Evolutionary conservation across 2,113 vertebrate species (phyloP).

Genomic region (Spea bombifrons): DNA sequence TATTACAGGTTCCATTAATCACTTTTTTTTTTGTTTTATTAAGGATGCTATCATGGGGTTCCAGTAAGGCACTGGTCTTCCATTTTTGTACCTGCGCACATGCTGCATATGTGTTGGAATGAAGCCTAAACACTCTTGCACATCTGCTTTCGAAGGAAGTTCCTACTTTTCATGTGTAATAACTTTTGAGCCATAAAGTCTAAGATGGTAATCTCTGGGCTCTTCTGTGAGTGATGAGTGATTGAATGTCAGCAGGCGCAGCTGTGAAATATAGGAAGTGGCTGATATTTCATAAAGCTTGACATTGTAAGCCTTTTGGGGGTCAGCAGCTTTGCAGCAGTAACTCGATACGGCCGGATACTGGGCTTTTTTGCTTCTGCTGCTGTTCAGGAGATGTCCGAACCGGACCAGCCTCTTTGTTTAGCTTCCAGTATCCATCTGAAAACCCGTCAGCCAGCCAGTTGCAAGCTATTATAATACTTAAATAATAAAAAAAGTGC

Average conservation of each 20-base stretch:
- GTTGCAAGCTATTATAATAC: background rate
- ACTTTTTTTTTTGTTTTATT: background rate
- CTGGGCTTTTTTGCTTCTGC: slow-evolving; percentile 5
- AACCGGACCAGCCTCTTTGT: background rate
- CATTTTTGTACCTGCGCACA: background rate
- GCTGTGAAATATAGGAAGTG: slow-evolving; percentile 39
- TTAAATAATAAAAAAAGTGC: no score
- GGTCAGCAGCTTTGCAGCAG: slow-evolving; percentile 22
- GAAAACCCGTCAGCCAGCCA: background rate
- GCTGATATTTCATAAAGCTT: slow-evolving; percentile 33
- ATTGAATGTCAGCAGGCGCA: slow-evolving; percentile 39
- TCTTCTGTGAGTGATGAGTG: slow-evolving; percentile 25
- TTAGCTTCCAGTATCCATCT: background rate
- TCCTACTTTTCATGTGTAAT: slow-evolving; percentile 11
- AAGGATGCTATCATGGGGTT: background rate
- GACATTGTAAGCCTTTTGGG: slow-evolving; percentile 39
- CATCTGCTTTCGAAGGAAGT: slow-evolving; percentile 21
- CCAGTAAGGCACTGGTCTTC: background rate
- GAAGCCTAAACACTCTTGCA: background rate
- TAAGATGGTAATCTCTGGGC: slow-evolving; percentile 15
- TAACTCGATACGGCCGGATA: slow-evolving; percentile 29
- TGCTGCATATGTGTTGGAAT: background rate
- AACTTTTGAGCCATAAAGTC: slow-evolving; percentile 13
- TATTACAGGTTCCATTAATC: no score
- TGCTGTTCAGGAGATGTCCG: slow-evolving; percentile 5